Evolutionary conservation across 2,797 vertebrate genomes (phyloP).

Genomic region (Hipposideros larvatus): DNA sequence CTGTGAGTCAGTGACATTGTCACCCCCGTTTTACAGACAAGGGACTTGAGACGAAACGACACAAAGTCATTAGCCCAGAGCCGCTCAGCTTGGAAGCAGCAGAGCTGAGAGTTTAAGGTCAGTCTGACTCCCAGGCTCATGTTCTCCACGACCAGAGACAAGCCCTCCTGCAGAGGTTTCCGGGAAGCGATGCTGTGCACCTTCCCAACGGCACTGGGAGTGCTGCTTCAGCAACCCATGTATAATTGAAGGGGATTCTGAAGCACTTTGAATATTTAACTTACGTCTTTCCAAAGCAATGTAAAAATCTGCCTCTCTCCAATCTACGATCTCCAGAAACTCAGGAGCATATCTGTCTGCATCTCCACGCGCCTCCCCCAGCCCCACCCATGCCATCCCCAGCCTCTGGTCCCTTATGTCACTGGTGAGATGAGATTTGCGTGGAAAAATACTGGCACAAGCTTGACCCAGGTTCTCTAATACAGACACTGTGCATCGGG

Average conservation of each 20-base stretch:
- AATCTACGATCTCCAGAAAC: conserved; percentile 44
- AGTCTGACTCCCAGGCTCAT: not conserved
- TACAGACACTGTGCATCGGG: conserved; percentile 85
- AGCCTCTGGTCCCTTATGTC: conserved; percentile 29
- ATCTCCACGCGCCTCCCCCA: conserved; percentile 46
- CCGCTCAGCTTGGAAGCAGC: not conserved
- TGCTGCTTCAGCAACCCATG: conserved; percentile 76
- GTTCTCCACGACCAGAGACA: not conserved
- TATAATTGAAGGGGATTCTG: conserved; percentile 80
- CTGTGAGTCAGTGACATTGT: not conserved
- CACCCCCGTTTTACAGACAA: not conserved
- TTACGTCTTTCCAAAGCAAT: conserved; percentile 75
- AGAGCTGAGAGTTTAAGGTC: not conserved
- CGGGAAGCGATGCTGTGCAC: not conserved
- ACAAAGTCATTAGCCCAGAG: not conserved
- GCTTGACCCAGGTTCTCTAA: conserved; percentile 68
- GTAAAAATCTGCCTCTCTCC: conserved; percentile 78
- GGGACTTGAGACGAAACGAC: not conserved
- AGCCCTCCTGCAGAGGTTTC: not conserved
- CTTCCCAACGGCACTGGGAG: conserved; percentile 62
- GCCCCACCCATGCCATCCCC: not conserved
- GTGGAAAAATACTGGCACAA: conserved; percentile 77
- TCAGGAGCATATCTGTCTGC: not conserved
- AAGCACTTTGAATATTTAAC: conserved; percentile 85
- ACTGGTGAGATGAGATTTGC: conserved; percentile 73